These are phyloP conservation scores for Zaprionus africanus DNA, from an alignment of 1,140 invertebrate species.

Conservation along the genomic window DNA sequence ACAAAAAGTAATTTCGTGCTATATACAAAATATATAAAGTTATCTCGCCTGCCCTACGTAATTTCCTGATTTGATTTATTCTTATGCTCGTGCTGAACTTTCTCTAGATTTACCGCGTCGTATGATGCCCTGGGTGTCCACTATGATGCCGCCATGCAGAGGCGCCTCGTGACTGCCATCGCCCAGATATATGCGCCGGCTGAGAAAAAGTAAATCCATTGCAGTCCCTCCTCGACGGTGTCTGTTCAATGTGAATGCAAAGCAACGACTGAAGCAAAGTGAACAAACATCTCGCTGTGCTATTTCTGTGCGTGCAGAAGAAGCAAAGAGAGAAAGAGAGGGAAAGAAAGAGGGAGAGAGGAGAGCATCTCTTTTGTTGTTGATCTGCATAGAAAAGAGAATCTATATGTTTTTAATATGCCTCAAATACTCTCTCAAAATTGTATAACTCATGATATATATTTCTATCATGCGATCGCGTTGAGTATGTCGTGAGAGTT, in stretches of 20 bases:
- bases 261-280: slow-evolving; percentile 18
- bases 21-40: no score
- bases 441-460: no score
- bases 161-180: slow-evolving; percentile 49
- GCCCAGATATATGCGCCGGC: slow-evolving; percentile 78
- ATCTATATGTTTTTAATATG: no score
- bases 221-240: neutral
- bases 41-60: no score
- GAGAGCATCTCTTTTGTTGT: neutral
- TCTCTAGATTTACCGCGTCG: slow-evolving; percentile 31
- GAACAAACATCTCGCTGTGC: neutral
- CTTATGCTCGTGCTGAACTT: no score
- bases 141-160: slow-evolving; percentile 77
- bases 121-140: slow-evolving; percentile 77
- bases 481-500: no score
- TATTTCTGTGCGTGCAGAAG: slow-evolving; percentile 28
- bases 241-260: neutral
- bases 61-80: no score
- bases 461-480: no score
- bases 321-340: no score
- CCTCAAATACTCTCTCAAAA: no score
- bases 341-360: slow-evolving; percentile 1
- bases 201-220: slow-evolving; percentile 82
- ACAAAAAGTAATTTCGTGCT: no score
- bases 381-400: no score